These are phyloP conservation scores for Xanthia icteritia DNA, from an alignment of 2,888 invertebrate species.

Conservation along the genomic window DNA sequence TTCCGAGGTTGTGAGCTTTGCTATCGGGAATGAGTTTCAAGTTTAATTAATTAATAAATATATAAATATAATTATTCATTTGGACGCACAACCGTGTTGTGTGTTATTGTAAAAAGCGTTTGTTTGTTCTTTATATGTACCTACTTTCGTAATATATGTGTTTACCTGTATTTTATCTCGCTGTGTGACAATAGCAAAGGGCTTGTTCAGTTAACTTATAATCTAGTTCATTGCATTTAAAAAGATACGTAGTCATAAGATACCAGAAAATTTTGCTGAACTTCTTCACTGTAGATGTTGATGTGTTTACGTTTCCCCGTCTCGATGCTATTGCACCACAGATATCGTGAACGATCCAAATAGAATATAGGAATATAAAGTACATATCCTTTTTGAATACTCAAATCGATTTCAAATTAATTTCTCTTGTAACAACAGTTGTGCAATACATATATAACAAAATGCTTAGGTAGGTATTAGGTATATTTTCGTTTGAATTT, in stretches of 20 bases:
- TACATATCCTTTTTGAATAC: constrained; percentile 90
- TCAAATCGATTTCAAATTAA: constrained; percentile 86
- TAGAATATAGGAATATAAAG: constrained; percentile 86
- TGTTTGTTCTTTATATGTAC: constrained; percentile 88
- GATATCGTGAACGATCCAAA: constrained; percentile 82
- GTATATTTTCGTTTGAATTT: constrained; percentile 88
- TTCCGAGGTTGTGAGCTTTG: constrained; percentile 90
- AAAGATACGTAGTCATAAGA: constrained; percentile 83
- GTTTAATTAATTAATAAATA: constrained; percentile 77
- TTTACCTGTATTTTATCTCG: constrained; percentile 82
- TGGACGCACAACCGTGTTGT: constrained; percentile 88
- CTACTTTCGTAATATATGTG: constrained; percentile 82
- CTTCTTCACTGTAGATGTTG: constrained; percentile 79
- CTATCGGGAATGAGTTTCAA: constrained; percentile 89
- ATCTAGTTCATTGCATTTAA: constrained; percentile 87
- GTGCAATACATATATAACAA: constrained; percentile 89
- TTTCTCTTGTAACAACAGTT: constrained; percentile 86
- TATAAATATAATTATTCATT: constrained; percentile 82
- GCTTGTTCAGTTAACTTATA: constrained; percentile 76
- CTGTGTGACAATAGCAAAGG: constrained; percentile 88
- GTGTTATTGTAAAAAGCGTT: constrained; percentile 87
- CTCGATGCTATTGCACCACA: constrained; percentile 86
- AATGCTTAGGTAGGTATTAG: constrained; percentile 89
- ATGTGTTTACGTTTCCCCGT: constrained; percentile 66
- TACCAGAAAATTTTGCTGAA: constrained; percentile 73